A percentile compares a stretch with the other conserved stretches of the same genome.
Evolutionary conservation across 2,888 invertebrate genomes (phyloP).

Genomic region (Troides oblongomaculatus): DNA sequence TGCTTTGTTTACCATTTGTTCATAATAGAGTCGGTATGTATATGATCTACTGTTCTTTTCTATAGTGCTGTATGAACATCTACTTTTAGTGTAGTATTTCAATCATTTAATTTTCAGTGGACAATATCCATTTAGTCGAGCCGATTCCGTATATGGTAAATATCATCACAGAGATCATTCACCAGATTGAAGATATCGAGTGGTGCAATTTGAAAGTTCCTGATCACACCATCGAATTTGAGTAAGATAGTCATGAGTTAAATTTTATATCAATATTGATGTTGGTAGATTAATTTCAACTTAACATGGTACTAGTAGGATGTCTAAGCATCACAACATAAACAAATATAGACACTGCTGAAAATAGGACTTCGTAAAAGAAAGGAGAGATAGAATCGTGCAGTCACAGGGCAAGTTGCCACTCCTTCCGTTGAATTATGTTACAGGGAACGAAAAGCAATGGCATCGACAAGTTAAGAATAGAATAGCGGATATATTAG

Average conservation of each 20-base stretch:
- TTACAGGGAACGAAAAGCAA: no score
- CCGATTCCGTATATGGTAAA: slow-evolving; percentile 46
- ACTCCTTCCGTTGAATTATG: no score
- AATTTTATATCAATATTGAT: no score
- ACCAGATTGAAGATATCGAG: slow-evolving; percentile 45
- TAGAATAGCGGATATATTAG: no score
- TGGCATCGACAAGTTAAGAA: no score
- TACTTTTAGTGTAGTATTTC: background rate
- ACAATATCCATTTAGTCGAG: slow-evolving; percentile 45
- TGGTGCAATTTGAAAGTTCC: slow-evolving; percentile 60
- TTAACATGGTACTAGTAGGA: no score
- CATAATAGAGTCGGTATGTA: slow-evolving; percentile 5
- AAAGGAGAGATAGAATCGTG: no score
- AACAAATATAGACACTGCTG: no score
- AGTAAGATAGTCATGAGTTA: slow-evolving; percentile 40
- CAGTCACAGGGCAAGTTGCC: no score
- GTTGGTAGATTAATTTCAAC: no score
- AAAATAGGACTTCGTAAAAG: no score
- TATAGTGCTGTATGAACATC: background rate
- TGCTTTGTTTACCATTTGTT: slow-evolving; percentile 6
- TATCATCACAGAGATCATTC: slow-evolving; percentile 49
- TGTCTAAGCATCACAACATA: no score
- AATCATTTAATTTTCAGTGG: slow-evolving; percentile 44
- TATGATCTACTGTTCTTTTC: background rate
- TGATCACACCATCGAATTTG: slow-evolving; percentile 41